These are phyloP conservation scores for Lordiphosa mommai DNA, from an alignment of 1,140 invertebrate genomes.

Conservation along the genomic window DNA sequence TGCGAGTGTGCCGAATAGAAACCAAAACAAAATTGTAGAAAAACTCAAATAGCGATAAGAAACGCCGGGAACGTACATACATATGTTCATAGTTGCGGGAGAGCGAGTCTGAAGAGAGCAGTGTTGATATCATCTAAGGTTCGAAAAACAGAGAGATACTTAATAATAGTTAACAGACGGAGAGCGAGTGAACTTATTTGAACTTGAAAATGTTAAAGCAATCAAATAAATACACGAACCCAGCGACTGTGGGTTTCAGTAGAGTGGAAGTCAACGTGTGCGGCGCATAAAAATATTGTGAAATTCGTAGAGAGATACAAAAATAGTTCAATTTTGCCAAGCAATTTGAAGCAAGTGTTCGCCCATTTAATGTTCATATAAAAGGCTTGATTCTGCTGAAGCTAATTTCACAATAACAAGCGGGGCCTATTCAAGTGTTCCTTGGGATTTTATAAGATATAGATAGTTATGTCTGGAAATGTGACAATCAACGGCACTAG, in stretches of 20 bases:
- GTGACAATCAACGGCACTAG: constrained; percentile 57
- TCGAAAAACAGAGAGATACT: neutral
- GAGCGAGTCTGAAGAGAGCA: neutral
- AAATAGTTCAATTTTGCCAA: neutral
- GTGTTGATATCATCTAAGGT: neutral
- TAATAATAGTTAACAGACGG: constrained; percentile 1
- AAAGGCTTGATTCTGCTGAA: constrained; percentile 1
- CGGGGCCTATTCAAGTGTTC: constrained; percentile 19
- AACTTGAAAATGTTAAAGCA: constrained; percentile 24
- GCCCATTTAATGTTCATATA: neutral
- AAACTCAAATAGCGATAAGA: constrained; percentile 14
- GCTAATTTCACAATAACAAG: constrained; percentile 30
- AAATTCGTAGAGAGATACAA: neutral
- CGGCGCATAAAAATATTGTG: constrained; percentile 12
- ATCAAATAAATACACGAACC: constrained; percentile 24
- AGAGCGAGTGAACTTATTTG: constrained; percentile 1
- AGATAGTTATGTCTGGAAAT: constrained; percentile 38
- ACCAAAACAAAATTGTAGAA: constrained; percentile 22
- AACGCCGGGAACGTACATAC: neutral
- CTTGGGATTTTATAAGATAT: constrained; percentile 37
- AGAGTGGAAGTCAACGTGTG: constrained; percentile 12
- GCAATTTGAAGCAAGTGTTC: neutral
- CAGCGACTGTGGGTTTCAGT: constrained; percentile 12
- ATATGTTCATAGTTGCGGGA: neutral
- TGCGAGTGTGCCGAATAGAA: constrained; percentile 23